phyloP scores from a whole-genome alignment of 2,797 vertebrate genomes.

The Sebastes hubbsi region DNA sequence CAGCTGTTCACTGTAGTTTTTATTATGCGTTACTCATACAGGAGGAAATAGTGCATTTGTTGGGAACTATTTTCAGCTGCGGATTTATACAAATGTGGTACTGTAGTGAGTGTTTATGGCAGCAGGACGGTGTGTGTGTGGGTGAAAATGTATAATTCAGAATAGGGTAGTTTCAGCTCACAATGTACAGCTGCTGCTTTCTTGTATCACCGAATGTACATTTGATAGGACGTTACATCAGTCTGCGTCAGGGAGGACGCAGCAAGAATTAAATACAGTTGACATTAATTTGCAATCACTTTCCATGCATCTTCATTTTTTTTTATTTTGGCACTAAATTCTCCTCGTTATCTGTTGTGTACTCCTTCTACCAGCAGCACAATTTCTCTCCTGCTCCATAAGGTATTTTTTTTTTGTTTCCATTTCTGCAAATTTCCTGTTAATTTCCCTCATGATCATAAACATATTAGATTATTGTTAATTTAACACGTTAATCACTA shows the following conservation, averaged over 20 bases:
- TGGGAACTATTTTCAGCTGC: neutral
- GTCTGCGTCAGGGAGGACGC: too few species aligned
- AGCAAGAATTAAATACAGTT: too few species aligned
- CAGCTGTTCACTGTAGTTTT: neutral
- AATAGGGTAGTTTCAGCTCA: too few species aligned
- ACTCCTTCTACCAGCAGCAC: neutral
- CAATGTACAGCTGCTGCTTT: too few species aligned
- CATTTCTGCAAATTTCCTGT: neutral
- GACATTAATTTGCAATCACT: too few species aligned
- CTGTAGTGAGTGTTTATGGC: neutral
- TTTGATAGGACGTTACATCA: too few species aligned
- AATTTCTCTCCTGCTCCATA: neutral
- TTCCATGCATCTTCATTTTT: too few species aligned
- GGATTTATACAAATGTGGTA: neutral
- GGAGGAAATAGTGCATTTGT: neutral
- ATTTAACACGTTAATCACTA: neutral
- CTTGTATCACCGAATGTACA: too few species aligned
- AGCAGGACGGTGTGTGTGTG: neutral
- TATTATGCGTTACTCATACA: neutral
- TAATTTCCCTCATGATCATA: neutral
- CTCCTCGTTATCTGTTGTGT: neutral
- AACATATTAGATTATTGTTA: neutral
- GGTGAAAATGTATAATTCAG: neutral
- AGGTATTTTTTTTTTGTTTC: neutral
- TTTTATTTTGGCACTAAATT: neutral